phyloP scores from a whole-genome alignment of 2,888 invertebrate species.

The Eupithecia pulchellata region DNA sequence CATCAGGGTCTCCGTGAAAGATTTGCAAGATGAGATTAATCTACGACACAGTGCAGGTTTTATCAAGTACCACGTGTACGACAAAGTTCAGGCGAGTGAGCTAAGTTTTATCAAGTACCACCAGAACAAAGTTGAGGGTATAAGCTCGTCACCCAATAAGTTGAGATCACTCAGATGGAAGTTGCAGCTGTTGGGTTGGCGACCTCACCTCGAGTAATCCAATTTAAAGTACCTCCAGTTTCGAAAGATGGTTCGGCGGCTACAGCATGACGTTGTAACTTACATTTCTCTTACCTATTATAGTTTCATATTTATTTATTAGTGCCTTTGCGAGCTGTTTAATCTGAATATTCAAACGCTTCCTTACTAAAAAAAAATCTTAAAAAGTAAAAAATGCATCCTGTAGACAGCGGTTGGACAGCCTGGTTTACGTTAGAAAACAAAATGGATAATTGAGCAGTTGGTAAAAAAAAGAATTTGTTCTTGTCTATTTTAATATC shows the following conservation, averaged over 20 bases:
- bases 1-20: too few species aligned
- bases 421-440: background rate
- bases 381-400: background rate
- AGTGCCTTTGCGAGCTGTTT: background rate
- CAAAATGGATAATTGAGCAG: background rate
- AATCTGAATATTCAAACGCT: background rate
- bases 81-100: background rate
- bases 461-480: background rate
- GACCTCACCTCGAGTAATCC: conserved; percentile 55
- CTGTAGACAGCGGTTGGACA: too few species aligned
- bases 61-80: background rate
- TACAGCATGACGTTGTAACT: background rate
- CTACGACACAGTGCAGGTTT: too few species aligned
- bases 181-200: conserved; percentile 38
- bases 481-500: background rate
- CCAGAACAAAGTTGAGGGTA: background rate
- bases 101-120: background rate
- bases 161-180: conserved; percentile 41
- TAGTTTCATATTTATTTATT: background rate
- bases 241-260: conserved; percentile 40
- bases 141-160: conserved; percentile 31
- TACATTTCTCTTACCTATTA: background rate
- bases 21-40: too few species aligned
- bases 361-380: background rate
- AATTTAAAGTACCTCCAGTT: conserved; percentile 62